Evolutionary conservation across 2,888 invertebrate genomes (phyloP), one percentile per base, ranked within the genome.

Genomic region (Idaea aversata): DNA sequence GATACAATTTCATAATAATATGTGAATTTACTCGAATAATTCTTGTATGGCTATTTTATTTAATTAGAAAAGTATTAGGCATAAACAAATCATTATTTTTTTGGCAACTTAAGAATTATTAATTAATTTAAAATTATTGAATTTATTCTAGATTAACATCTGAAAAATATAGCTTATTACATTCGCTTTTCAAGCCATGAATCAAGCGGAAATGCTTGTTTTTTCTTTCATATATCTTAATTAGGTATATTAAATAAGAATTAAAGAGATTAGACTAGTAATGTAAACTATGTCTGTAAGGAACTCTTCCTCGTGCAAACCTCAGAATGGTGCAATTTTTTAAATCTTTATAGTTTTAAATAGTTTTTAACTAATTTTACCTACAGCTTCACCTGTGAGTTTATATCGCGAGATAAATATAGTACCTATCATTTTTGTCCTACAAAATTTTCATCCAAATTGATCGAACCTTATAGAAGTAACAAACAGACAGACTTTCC

Each of bases 261-360:
- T 47, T 47, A 47, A 47, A 47, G 47, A 47, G 47, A 47, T 47
- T 47, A 13, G 47, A 47, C 47, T 47, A 47, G 47, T 47, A 36
- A 47, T 47, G 7, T 47, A 47, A 47, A 47, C 47, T 4, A 47
- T 13, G 47, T 47, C 47, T 47, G 10, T 36, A 47, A 13, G 47
- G 47, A 47, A 47, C 47, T 47, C 13, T 47, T 47, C 47, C 59
- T 15, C 15, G 16, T 59, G 58, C 15, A 59, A 34, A 59, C 59
- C 59, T 59, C 59, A 59, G 34, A 25, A 15, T 59, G 59, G 59
- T 59, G 59, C 59, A 59, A 59, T 59, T 25, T 59, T 59, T 25
- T 59, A 10, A 47, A 47, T 5, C 7, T 10, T 47, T 47, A 7
- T 3, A 3, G 1, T 36, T 47, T 13, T 13, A 47, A 13, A 47